These are phyloP conservation scores for Danio albolineatus DNA, from an alignment of 2,797 vertebrate species.

Conservation along the genomic window DNA sequence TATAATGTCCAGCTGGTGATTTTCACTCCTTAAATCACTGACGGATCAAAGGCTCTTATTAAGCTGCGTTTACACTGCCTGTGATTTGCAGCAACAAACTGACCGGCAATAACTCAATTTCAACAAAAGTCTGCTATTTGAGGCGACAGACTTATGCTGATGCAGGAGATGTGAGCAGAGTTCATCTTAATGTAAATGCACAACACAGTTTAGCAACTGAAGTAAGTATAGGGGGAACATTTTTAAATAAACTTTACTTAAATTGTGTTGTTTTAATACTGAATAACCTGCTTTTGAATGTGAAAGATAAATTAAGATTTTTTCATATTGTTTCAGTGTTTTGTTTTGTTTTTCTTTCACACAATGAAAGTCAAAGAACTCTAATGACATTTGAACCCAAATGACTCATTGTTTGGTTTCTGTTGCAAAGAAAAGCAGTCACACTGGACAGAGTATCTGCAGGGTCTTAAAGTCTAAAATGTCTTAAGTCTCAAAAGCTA, in stretches of 20 bases:
- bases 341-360: not conserved
- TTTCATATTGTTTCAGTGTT: not conserved
- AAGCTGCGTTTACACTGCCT: conserved; percentile 7
- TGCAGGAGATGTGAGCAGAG: not conserved
- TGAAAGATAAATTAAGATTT: not conserved
- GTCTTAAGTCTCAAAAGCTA: too few relatives aligned
- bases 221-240: too few relatives aligned
- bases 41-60: conserved; percentile 41
- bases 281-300: not conserved
- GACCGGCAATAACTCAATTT: not conserved
- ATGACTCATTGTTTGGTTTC: not conserved
- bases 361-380: not conserved
- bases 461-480: too few relatives aligned
- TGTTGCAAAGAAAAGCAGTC: not conserved
- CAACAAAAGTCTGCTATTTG: not conserved
- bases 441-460: too few relatives aligned
- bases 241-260: too few relatives aligned
- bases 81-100: conserved; percentile 25
- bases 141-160: not conserved
- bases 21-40: conserved; percentile 48
- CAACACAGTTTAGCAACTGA: not conserved
- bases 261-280: not conserved
- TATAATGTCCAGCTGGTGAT: conserved; percentile 39
- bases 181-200: conserved; percentile 3
- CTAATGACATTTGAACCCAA: not conserved